Evolutionary conservation across 2,888 invertebrate genomes (phyloP).

Genomic region (Chloroclystis v-ata): DNA sequence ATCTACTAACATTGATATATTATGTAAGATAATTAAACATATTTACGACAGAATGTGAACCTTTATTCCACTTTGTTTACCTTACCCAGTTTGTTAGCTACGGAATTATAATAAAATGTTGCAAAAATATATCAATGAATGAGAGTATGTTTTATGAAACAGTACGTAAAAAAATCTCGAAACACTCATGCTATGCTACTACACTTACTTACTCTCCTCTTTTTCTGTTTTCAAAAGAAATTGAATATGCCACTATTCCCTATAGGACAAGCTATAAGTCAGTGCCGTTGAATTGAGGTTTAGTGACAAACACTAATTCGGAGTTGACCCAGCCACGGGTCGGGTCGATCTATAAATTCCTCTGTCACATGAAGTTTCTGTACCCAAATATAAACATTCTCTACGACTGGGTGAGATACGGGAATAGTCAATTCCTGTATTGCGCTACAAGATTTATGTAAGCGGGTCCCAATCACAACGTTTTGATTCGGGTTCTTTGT

Average conservation of each 20-base stretch:
- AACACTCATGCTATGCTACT: too few species aligned
- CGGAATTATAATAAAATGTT: too few species aligned
- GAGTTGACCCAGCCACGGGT: slow-evolving; percentile 14
- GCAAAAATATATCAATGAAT: too few species aligned
- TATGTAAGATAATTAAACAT: too few species aligned
- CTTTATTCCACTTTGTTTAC: too few species aligned
- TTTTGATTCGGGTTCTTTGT: background rate
- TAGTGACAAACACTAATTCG: slow-evolving; percentile 18
- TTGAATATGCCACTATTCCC: background rate
- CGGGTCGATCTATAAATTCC: slow-evolving; percentile 16
- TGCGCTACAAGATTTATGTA: slow-evolving; percentile 6
- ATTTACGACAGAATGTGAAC: too few species aligned
- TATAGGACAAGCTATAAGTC: slow-evolving; percentile 2
- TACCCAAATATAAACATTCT: slow-evolving; percentile 17
- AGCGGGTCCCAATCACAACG: background rate
- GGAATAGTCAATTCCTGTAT: slow-evolving; percentile 10
- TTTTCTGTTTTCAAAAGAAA: too few species aligned
- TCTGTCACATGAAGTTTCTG: slow-evolving; percentile 19
- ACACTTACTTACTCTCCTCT: too few species aligned
- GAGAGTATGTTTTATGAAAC: too few species aligned
- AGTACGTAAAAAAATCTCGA: too few species aligned
- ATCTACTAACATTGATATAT: too few species aligned
- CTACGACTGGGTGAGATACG: slow-evolving; percentile 7
- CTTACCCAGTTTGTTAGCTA: too few species aligned
- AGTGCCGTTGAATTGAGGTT: slow-evolving; percentile 6